Evolutionary conservation across 2,888 invertebrate species (phyloP).

Genomic region (Drosophila limbata): DNA sequence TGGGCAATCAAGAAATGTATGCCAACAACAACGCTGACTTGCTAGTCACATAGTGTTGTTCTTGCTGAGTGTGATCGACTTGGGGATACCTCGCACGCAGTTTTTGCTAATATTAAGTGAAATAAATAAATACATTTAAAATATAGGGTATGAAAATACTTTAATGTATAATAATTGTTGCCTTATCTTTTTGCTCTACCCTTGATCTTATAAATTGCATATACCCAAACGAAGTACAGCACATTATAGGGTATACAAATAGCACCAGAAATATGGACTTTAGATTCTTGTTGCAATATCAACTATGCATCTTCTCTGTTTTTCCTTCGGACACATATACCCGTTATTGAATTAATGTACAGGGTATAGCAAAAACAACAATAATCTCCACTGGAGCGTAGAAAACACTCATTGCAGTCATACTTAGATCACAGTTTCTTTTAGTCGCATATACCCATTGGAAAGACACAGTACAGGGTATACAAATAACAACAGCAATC

Average conservation of each 20-base stretch:
- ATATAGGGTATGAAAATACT: too few relatives aligned
- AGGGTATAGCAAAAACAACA: not conserved
- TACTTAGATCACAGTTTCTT: not conserved
- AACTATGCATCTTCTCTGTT: too few relatives aligned
- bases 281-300: too few relatives aligned
- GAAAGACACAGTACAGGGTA: not conserved
- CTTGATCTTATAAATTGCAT: not conserved
- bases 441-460: not conserved
- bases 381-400: not conserved
- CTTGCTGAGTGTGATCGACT: not conserved
- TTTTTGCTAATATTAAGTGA: too few relatives aligned
- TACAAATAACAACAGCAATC: not conserved
- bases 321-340: too few relatives aligned
- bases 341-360: not conserved
- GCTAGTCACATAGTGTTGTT: not conserved
- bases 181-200: too few relatives aligned
- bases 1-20: conserved; percentile 41
- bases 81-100: conserved; percentile 1
- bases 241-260: not conserved
- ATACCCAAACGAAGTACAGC: too few relatives aligned
- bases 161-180: too few relatives aligned
- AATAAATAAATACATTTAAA: too few relatives aligned
- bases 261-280: not conserved
- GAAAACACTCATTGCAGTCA: not conserved
- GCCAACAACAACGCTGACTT: conserved; percentile 21